These are phyloP conservation scores for Gonatopus flavifemur DNA, from an alignment of 1,140 invertebrate species.

Conservation along the genomic window DNA sequence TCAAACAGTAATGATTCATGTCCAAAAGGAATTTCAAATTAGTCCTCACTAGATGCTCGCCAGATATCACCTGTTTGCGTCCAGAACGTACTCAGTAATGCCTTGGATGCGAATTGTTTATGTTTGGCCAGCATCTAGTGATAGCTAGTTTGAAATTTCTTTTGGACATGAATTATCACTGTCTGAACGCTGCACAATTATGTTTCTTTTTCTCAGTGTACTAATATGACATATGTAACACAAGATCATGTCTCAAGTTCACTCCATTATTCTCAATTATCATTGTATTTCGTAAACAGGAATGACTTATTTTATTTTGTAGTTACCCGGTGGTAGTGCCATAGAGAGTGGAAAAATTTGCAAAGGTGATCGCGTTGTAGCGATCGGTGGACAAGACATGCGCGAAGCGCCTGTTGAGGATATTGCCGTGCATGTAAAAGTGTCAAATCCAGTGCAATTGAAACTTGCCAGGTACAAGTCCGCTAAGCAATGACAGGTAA, in stretches of 20 bases:
- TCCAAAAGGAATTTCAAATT: no score
- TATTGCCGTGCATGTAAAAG: constrained; percentile 52
- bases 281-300: background rate
- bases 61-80: no score
- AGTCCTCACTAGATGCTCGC: no score
- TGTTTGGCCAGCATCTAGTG: no score
- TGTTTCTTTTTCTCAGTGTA: no score
- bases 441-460: constrained; percentile 50
- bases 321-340: constrained; percentile 88
- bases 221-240: background rate
- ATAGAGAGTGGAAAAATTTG: constrained; percentile 89
- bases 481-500: constrained; percentile 45
- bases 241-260: background rate
- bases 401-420: constrained; percentile 80
- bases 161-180: no score
- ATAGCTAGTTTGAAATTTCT: no score
- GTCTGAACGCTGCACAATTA: no score
- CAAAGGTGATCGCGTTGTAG: constrained; percentile 88
- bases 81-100: no score
- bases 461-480: constrained; percentile 50
- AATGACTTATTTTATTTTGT: constrained; percentile 14
- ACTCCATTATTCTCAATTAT: no score
- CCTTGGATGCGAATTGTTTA: no score
- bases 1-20: no score
- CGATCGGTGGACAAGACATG: constrained; percentile 88